Evolutionary conservation across 64 coral and sea anemone species (phyloP), one percentile per base, ranked within the genome.

Genomic region (Montipora cactus): DNA sequence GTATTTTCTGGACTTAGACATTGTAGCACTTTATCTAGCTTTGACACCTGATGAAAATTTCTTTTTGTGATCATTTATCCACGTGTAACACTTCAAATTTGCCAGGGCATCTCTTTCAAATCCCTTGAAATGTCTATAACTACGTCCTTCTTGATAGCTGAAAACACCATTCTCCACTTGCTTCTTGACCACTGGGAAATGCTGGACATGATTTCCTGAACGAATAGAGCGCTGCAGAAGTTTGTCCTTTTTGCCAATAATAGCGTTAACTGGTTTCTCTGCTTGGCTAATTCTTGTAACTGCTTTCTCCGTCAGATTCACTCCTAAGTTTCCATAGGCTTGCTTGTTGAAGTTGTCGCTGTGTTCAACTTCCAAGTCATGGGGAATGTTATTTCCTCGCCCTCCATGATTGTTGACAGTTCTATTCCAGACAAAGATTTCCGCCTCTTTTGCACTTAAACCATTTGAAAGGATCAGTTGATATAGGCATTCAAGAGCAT

Each of bases 321-420:
- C 81, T 9, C 81, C 91, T 18, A 93, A 55, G 66, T 93, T 75
- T 22, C 77, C 76, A 25, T 87, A 58, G 58, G 48, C 91, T 49
- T 93, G 91, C 67, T 93, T 93, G 4, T 87, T 21, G 75, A 62
- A 87, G 20, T 77, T 78, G 74, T 93, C 88, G 50, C 91, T 93
- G 47, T 93, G 82, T 48, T 93, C 91, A 75, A 93, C 70, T 55
- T 87, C 91, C 49, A 93, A 59, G 77, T 93, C 91, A 61, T 87
- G 44, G 13, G 91, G 83, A 52, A 87, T 48, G 53, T 77, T 93
- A 44, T 16, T 66, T 19, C 74, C 81, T 20, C 46, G 14, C 55
- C 44, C 28, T 59, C 77, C 77, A 68, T 20, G 58, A 28, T 87
- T 93, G 91, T 93, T 93, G 16, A 87, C 91, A 18, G 83, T 68